These are phyloP conservation scores for Nymphalis c-album DNA, from an alignment of 2,888 invertebrate species.

Conservation along the genomic window DNA sequence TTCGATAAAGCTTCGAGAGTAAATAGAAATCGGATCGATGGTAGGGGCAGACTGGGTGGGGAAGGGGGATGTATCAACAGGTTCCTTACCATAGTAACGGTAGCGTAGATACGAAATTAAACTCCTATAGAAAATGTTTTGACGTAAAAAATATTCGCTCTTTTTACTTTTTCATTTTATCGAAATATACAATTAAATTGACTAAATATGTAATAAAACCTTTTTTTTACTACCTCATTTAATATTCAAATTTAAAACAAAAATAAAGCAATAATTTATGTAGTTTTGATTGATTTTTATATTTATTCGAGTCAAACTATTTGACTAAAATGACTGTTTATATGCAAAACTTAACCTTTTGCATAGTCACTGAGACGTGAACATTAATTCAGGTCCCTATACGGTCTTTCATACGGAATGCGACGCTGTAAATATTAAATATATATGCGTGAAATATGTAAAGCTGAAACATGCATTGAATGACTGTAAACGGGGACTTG, in stretches of 20 bases:
- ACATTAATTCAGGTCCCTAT: constrained; percentile 6
- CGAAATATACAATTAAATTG: background rate
- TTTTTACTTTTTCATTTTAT: background rate
- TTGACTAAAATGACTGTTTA: background rate
- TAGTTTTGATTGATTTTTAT: background rate
- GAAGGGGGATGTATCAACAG: constrained; percentile 50
- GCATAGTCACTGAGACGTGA: background rate
- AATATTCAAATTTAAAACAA: too few relatives aligned
- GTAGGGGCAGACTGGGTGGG: constrained; percentile 25
- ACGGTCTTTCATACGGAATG: constrained; percentile 18
- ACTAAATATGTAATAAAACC: background rate
- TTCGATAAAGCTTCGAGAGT: constrained; percentile 41
- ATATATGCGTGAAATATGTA: constrained; percentile 13
- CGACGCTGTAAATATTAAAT: constrained; percentile 17
- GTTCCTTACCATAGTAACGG: constrained; percentile 49
- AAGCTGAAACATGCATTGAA: constrained; percentile 9
- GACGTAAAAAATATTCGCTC: background rate
- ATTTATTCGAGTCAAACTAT: background rate
- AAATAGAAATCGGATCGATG: constrained; percentile 43
- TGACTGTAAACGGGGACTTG: background rate
- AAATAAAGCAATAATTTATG: background rate
- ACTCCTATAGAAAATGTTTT: constrained; percentile 2
- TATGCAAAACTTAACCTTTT: background rate
- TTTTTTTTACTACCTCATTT: too few relatives aligned
- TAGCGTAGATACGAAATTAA: constrained; percentile 5